Percentiles rank a stretch among this genome's conserved stretches.
Conservation (phyloP, 2,113 vertebrate genomes). For the Sceloporus tristichus region DNA sequence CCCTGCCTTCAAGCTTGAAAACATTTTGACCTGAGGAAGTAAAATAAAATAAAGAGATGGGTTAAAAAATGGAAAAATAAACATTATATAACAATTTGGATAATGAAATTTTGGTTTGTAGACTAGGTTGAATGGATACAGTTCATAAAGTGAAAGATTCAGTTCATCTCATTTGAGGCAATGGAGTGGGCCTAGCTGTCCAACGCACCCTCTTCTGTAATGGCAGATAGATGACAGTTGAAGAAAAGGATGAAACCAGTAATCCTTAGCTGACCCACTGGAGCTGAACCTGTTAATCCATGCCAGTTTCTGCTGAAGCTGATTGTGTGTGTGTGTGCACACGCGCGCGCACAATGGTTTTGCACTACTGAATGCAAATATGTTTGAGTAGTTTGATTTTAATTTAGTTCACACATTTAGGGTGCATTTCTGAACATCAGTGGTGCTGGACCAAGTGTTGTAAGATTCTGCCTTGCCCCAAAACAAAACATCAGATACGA, state of each 20-base stretch:
- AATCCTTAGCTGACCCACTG: not conserved
- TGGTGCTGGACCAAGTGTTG: not conserved
- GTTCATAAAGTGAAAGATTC: not conserved
- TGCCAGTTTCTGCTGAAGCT: not conserved
- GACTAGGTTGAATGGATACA: not conserved
- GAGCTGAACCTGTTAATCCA: not conserved
- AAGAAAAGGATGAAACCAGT: not conserved
- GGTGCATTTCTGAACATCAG: not conserved
- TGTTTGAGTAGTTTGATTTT: not conserved
- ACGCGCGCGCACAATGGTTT: no score
- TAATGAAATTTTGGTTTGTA: not conserved
- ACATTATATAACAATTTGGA: not conserved
- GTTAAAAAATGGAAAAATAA: not conserved
- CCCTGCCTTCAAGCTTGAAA: not conserved
- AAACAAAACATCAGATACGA: not conserved
- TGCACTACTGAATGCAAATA: no score
- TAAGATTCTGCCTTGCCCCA: no score
- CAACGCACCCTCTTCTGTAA: not conserved
- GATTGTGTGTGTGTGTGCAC: no score
- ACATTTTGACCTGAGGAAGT: not conserved
- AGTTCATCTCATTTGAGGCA: not conserved
- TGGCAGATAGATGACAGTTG: not conserved
- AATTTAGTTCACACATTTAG: not conserved
- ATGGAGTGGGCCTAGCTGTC: not conserved
- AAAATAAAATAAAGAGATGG: not conserved